Conservation (phyloP, 2,797 vertebrate genomes). For the Tragopan temminckii region DNA sequence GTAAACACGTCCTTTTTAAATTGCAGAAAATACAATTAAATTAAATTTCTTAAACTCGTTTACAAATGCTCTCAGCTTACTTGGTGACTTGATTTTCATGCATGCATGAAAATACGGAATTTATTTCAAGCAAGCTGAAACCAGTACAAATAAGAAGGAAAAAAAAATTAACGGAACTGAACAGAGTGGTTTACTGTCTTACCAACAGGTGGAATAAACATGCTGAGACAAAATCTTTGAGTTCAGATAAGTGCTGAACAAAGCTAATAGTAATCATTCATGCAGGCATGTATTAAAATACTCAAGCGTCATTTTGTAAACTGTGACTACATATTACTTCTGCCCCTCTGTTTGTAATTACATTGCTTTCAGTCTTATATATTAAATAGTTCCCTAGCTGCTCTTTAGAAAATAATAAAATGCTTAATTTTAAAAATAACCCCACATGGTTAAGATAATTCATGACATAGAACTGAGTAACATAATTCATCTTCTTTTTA, state of each 20-base stretch:
- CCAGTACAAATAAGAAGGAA: background rate
- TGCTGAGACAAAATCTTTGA: background rate
- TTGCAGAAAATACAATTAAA: background rate
- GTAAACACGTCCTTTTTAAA: background rate
- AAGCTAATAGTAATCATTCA: constrained; percentile 44
- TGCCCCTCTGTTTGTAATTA: constrained; percentile 62
- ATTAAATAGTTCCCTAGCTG: constrained; percentile 59
- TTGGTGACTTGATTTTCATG: background rate
- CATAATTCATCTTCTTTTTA: constrained; percentile 29
- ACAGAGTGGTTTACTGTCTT: background rate
- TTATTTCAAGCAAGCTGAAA: background rate
- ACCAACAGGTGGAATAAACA: constrained; percentile 12
- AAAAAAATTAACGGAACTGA: background rate
- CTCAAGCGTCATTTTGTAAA: constrained; percentile 52
- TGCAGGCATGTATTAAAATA: constrained; percentile 6
- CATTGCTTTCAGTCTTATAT: constrained; percentile 46
- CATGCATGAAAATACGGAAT: background rate
- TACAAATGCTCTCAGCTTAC: background rate
- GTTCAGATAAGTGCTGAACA: constrained; percentile 18
- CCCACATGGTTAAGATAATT: constrained; percentile 65
- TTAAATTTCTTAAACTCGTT: background rate
- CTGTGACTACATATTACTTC: constrained; percentile 28
- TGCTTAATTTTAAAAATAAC: constrained; percentile 71
- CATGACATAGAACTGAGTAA: constrained; percentile 45
- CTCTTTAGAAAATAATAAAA: constrained; percentile 77